These are phyloP conservation scores for Alethe diademata DNA, from an alignment of 2,113 vertebrate species.

Conservation along the genomic window DNA sequence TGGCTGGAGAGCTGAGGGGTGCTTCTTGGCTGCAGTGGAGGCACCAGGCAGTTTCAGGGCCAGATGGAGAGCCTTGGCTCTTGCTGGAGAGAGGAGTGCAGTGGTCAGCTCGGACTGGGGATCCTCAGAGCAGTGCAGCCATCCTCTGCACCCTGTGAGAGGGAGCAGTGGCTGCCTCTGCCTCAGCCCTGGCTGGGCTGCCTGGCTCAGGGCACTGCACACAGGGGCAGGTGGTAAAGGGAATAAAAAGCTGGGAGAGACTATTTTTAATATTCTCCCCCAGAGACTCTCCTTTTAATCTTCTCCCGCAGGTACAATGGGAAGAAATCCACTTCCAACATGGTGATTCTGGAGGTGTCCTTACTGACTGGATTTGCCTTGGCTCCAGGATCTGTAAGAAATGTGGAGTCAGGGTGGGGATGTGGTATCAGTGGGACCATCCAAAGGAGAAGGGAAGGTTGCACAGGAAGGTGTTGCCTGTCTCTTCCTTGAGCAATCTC, in stretches of 20 bases:
- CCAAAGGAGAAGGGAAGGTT: neutral
- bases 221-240: neutral
- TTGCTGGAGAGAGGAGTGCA: neutral
- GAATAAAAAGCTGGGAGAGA: neutral
- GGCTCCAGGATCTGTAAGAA: conserved; percentile 55
- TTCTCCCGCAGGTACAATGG: conserved; percentile 59
- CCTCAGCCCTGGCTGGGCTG: neutral
- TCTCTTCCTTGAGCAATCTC: neutral
- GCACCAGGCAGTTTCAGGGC: neutral
- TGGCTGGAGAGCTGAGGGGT: neutral
- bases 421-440: neutral
- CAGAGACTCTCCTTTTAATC: neutral
- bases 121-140: neutral
- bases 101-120: neutral
- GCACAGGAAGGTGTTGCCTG: neutral
- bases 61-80: neutral
- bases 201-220: neutral
- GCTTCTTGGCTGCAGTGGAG: neutral
- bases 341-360: conserved; percentile 69
- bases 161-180: neutral
- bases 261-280: neutral
- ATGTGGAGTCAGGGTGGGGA: neutral
- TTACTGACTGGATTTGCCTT: conserved; percentile 62
- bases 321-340: conserved; percentile 51
- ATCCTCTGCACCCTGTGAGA: neutral